A percentile compares a stretch with the other conserved stretches of the same genome.
Evolutionary conservation across 2,113 vertebrate genomes (phyloP).

Genomic region (Pongo pygmaeus): DNA sequence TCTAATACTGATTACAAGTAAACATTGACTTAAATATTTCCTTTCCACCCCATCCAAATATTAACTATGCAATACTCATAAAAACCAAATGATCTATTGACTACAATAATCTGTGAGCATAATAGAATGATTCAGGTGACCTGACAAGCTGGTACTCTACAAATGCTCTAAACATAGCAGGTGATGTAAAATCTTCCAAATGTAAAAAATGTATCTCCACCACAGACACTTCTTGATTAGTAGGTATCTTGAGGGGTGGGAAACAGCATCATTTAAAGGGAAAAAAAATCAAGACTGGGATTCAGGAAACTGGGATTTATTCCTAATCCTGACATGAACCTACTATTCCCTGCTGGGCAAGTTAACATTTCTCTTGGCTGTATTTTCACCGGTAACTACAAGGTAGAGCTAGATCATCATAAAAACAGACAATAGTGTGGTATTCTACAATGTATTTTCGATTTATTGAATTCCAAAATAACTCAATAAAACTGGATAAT

Average conservation of each 20-base stretch:
- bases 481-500: neutral
- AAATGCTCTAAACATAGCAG: neutral
- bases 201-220: neutral
- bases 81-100: neutral
- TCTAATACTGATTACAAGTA: neutral
- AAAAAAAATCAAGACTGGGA: neutral
- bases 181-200: neutral
- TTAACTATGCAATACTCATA: neutral
- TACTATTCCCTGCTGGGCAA: neutral
- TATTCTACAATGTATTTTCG: neutral
- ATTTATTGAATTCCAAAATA: neutral
- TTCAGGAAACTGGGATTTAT: neutral
- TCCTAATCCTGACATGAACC: neutral
- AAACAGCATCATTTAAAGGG: neutral
- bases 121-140: neutral
- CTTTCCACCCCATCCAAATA: neutral
- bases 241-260: neutral
- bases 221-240: neutral
- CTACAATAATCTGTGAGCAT: neutral
- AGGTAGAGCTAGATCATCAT: neutral
- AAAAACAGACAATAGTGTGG: neutral
- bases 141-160: neutral
- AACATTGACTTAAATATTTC: constrained; percentile 20
- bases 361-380: neutral
- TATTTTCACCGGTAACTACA: neutral